These are phyloP conservation scores for Eleginops maclovinus DNA, from an alignment of 2,113 vertebrate species.

Conservation along the genomic window DNA sequence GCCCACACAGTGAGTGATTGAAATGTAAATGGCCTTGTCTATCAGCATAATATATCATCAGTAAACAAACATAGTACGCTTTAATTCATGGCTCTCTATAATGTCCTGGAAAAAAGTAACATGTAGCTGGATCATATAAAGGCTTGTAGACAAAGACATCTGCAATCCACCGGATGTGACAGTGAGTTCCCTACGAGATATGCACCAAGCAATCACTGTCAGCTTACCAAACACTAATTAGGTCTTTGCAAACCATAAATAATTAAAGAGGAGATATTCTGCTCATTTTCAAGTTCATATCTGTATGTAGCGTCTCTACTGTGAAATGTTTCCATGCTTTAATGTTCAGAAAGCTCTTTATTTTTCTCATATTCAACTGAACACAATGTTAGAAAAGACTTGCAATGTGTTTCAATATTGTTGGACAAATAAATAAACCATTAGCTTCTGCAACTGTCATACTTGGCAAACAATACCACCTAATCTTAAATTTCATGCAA, in stretches of 20 bases:
- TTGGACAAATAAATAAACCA: too few species aligned
- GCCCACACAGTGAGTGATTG: slow-evolving; percentile 60
- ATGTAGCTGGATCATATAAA: not conserved
- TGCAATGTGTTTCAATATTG: too few species aligned
- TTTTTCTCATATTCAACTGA: too few species aligned
- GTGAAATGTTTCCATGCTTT: not conserved
- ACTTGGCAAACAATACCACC: too few species aligned
- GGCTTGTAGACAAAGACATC: not conserved
- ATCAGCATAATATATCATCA: slow-evolving; percentile 43
- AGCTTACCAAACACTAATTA: not conserved
- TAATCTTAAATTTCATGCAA: too few species aligned
- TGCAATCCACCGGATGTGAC: not conserved
- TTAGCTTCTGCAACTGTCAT: too few species aligned
- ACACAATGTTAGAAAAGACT: too few species aligned
- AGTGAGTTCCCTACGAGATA: too few species aligned
- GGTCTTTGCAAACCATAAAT: not conserved
- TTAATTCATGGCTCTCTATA: slow-evolving; percentile 13
- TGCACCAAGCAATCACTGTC: not conserved
- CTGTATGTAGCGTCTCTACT: not conserved
- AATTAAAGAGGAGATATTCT: not conserved
- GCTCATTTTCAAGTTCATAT: too few species aligned
- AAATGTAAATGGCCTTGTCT: slow-evolving; percentile 62
- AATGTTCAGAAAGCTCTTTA: too few species aligned
- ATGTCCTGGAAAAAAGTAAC: slow-evolving; percentile 1
- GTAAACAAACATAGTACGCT: slow-evolving; percentile 29